phyloP scores from a whole-genome alignment of 2,888 invertebrate genomes.

The Acanthosepion pharaonis region DNA sequence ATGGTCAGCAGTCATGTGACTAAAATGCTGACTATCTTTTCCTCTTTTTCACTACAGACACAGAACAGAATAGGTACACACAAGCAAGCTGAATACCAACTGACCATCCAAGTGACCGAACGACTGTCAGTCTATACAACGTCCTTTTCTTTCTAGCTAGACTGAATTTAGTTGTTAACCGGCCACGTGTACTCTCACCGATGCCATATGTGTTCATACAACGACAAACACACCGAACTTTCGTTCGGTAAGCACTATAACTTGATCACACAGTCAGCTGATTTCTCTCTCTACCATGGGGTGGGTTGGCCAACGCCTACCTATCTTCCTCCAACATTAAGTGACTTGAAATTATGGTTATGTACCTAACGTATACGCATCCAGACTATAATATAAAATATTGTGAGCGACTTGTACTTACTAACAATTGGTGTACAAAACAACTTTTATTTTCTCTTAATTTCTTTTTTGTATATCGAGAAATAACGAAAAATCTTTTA shows the following conservation, averaged over 20 bases:
- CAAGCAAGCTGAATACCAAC: not conserved
- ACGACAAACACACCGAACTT: slow-evolving; percentile 4
- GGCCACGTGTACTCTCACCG: slow-evolving; percentile 35
- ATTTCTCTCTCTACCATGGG: not conserved
- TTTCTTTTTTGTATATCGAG: not conserved
- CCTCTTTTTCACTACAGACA: not conserved
- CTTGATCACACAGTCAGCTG: slow-evolving; percentile 33
- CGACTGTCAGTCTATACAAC: slow-evolving; percentile 25
- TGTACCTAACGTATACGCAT: not conserved
- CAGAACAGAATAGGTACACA: not conserved
- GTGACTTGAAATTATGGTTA: not conserved
- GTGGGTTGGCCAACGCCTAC: slow-evolving; percentile 37
- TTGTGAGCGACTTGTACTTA: not conserved
- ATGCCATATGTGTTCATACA: slow-evolving; percentile 39
- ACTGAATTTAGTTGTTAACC: not conserved
- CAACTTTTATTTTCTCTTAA: not conserved
- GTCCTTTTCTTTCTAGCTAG: not conserved
- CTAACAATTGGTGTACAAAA: not conserved
- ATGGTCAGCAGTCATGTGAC: slow-evolving; percentile 34
- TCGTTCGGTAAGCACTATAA: slow-evolving; percentile 39
- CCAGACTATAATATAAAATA: not conserved
- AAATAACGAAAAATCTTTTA: not conserved
- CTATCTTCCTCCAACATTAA: not conserved
- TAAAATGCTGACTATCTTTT: slow-evolving; percentile 24
- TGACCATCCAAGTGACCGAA: slow-evolving; percentile 20